Evolutionary conservation across 2,888 invertebrate genomes (phyloP).

Genomic region (Parnassius apollo): DNA sequence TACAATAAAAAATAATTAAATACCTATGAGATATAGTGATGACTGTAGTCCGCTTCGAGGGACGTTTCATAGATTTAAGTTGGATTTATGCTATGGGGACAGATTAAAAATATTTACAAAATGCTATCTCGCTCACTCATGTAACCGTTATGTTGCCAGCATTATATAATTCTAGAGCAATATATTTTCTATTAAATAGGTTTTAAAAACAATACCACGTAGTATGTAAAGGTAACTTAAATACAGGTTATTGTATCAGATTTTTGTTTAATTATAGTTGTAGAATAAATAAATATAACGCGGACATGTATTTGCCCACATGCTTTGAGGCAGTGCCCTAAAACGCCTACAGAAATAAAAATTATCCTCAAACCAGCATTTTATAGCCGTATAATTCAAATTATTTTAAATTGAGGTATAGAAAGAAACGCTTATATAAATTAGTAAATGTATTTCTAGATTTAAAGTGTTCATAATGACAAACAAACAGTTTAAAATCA

Average conservation of each 20-base stretch:
- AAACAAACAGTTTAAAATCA: too few relatives aligned
- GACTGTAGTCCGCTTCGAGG: constrained; percentile 63
- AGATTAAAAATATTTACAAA: constrained; percentile 74
- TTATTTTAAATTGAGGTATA: not conserved
- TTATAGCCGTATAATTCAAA: too few relatives aligned
- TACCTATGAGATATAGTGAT: constrained; percentile 80
- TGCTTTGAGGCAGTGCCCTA: too few relatives aligned
- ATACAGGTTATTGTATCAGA: not conserved
- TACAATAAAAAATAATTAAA: constrained; percentile 72
- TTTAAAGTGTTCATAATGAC: too few relatives aligned
- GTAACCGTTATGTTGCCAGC: constrained; percentile 54
- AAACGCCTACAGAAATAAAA: too few relatives aligned
- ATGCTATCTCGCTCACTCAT: constrained; percentile 71
- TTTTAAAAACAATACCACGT: constrained; percentile 39
- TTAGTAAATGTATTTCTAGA: too few relatives aligned
- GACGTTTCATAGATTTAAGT: constrained; percentile 57
- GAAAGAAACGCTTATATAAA: too few relatives aligned
- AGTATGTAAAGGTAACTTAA: constrained; percentile 34
- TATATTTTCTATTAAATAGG: constrained; percentile 31
- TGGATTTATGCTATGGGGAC: constrained; percentile 76
- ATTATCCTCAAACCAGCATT: too few relatives aligned
- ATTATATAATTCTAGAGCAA: constrained; percentile 28
- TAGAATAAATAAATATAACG: not conserved
- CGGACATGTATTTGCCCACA: too few relatives aligned
- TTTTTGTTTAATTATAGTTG: not conserved